Evolutionary conservation across 2,888 invertebrate species (phyloP).

Genomic region (Palloptera scutellata): DNA sequence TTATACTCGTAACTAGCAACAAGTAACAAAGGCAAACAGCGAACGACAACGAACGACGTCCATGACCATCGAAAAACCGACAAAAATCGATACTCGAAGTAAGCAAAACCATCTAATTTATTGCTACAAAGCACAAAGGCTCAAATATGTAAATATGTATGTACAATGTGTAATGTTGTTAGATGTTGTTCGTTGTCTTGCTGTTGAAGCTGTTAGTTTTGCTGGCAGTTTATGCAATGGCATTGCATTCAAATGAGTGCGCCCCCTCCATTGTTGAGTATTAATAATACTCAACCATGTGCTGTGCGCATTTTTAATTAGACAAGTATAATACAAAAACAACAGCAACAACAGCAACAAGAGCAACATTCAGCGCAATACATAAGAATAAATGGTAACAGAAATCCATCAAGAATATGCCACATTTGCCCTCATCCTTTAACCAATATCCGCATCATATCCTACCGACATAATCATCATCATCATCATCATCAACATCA

Average conservation of each 20-base stretch:
- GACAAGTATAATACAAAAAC: no score
- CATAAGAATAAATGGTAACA: no score
- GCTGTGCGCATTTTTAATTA: no score
- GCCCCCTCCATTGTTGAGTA: no score
- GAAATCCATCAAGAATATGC: no score
- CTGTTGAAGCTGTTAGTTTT: no score
- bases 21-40: slow-evolving; percentile 12
- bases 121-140: neutral
- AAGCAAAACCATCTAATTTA: slow-evolving; percentile 17
- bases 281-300: no score
- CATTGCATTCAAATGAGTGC: no score
- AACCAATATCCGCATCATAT: neutral
- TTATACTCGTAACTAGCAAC: slow-evolving; percentile 37
- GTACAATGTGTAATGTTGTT: neutral
- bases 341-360: no score
- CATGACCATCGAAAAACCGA: slow-evolving; percentile 19
- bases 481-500: slow-evolving; percentile 17
- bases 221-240: no score
- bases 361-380: no score
- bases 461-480: slow-evolving; percentile 16
- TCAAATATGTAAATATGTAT: neutral
- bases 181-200: no score
- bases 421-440: neutral
- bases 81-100: neutral
- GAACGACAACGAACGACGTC: slow-evolving; percentile 4